phyloP scores from a whole-genome alignment of 2,113 vertebrate genomes.

The Chrysemys picta region DNA sequence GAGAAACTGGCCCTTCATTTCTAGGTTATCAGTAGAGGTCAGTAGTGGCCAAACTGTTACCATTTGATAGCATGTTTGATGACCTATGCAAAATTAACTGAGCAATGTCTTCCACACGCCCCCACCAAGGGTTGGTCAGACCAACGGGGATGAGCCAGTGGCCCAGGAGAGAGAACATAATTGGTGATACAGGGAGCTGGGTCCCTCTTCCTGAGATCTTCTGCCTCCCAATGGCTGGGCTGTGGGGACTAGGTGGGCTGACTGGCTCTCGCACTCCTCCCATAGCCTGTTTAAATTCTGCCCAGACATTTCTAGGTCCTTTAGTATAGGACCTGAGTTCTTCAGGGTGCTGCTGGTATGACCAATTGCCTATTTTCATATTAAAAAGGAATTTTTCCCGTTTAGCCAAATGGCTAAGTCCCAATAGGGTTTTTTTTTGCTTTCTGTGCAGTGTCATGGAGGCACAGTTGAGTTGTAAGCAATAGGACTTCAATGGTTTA shows the following conservation, averaged over 20 bases:
- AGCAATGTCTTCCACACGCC: not conserved
- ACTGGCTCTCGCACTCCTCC: not conserved
- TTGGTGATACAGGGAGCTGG: not conserved
- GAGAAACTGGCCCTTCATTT: not conserved
- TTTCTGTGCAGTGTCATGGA: not conserved
- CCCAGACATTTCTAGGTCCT: not conserved
- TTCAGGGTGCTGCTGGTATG: not conserved
- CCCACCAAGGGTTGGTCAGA: not conserved
- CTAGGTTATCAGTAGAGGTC: not conserved
- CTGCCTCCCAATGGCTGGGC: too few relatives aligned
- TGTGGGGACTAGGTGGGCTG: not conserved
- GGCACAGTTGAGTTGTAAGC: not conserved
- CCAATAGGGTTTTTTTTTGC: not conserved
- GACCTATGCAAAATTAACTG: not conserved
- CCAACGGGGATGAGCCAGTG: not conserved
- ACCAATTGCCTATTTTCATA: not conserved
- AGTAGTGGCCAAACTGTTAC: not conserved
- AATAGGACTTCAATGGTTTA: not conserved
- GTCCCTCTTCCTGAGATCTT: not conserved
- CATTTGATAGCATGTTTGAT: not conserved
- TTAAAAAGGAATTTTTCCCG: not conserved
- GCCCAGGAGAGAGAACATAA: not conserved
- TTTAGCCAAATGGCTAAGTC: not conserved
- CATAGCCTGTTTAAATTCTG: rapidly evolving
- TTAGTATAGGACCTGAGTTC: not conserved